Percentiles rank a stretch among this genome's conserved stretches.
Evolutionary conservation across 2,888 invertebrate genomes (phyloP).

Genomic region (Arge pagana): DNA sequence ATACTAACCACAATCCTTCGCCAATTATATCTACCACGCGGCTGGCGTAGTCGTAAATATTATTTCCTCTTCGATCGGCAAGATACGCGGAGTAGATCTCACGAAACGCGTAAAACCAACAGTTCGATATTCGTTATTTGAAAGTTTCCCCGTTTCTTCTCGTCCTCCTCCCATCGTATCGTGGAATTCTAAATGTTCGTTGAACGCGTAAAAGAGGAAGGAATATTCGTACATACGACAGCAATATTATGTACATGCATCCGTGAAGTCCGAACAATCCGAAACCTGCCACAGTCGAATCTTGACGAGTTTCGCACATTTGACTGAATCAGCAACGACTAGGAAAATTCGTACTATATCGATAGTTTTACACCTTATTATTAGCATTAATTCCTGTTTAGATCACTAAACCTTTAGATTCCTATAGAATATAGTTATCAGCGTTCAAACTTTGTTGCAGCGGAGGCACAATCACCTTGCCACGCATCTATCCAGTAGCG

Average conservation of each 20-base stretch:
- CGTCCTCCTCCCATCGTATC: no score
- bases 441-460: constrained; percentile 28
- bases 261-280: constrained; percentile 21
- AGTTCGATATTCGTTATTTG: not conserved
- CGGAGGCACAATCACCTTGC: constrained; percentile 50
- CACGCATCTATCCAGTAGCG: constrained; percentile 41
- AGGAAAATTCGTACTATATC: constrained; percentile 9
- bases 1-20: constrained; percentile 23
- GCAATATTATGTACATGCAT: constrained; percentile 12
- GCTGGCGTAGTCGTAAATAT: constrained; percentile 14
- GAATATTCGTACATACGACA: not conserved
- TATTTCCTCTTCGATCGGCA: not conserved
- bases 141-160: no score
- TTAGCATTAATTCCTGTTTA: constrained; percentile 28
- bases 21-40: constrained; percentile 28
- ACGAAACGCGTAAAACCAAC: not conserved
- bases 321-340: constrained; percentile 15
- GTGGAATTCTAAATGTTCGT: no score
- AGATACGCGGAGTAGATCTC: not conserved
- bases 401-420: constrained; percentile 27
- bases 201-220: no score
- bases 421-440: constrained; percentile 40
- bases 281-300: constrained; percentile 38
- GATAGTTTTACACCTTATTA: constrained; percentile 14
- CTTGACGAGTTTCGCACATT: constrained; percentile 15